A percentile compares a stretch with the other conserved stretches of the same genome.
These are phyloP conservation scores for Chanos chanos DNA, from an alignment of 2,797 vertebrate genomes.

Conservation along the genomic window DNA sequence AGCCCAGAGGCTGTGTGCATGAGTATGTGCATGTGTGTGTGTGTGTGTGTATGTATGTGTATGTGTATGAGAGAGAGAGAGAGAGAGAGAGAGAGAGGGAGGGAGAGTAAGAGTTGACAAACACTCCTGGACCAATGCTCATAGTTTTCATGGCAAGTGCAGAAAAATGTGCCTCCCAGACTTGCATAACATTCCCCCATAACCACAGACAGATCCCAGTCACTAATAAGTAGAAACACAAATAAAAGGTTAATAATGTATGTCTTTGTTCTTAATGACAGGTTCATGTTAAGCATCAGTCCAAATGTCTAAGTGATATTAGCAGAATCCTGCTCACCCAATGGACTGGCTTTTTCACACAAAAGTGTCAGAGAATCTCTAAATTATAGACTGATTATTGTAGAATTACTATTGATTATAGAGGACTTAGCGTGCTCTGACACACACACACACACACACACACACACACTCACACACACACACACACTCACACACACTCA, in stretches of 20 bases:
- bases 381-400: neutral
- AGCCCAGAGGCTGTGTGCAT: conserved; percentile 39
- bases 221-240: no score
- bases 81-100: neutral
- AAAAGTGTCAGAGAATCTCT: no score
- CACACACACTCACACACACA: neutral
- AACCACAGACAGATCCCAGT: no score
- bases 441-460: neutral
- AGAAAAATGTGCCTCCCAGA: neutral
- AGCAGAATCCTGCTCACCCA: no score
- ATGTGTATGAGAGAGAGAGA: neutral
- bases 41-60: neutral
- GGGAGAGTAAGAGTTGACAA: neutral
- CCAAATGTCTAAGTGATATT: neutral
- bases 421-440: neutral
- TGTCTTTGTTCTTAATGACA: neutral
- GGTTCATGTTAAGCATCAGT: neutral
- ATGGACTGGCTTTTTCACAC: neutral
- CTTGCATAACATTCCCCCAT: neutral
- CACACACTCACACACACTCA: conserved; percentile 4
- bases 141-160: neutral
- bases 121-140: neutral
- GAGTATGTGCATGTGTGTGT: neutral
- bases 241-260: no score
- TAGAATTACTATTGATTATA: neutral